These are phyloP conservation scores for Caenorhabditis drosophilae DNA, from an alignment of 2,888 invertebrate species.

Conservation along the genomic window DNA sequence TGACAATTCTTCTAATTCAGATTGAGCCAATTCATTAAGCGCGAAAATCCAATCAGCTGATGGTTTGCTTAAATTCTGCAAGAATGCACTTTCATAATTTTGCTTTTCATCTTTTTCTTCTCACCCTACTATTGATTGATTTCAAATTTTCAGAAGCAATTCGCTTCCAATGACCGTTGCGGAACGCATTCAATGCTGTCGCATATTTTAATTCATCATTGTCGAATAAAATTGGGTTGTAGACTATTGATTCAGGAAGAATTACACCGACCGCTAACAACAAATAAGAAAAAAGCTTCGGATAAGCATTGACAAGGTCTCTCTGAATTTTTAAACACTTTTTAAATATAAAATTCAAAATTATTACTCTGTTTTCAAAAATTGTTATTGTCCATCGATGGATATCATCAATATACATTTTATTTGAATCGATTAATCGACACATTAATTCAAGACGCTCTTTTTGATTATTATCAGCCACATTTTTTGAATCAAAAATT, in stretches of 20 bases:
- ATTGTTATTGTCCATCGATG: constrained; percentile 16
- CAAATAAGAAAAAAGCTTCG: constrained; percentile 19
- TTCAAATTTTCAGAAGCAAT: constrained; percentile 34
- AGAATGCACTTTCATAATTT: background rate
- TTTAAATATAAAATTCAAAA: background rate
- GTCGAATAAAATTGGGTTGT: constrained; percentile 4
- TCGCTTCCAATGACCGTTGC: constrained; percentile 50
- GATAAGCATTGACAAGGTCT: constrained; percentile 5
- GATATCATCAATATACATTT: constrained; percentile 13
- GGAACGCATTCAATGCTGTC: constrained; percentile 45
- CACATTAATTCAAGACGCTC: constrained; percentile 37
- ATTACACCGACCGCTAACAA: constrained; percentile 19
- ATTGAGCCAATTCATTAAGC: constrained; percentile 21
- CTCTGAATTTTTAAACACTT: background rate
- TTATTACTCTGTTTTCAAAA: constrained; percentile 1
- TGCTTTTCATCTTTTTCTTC: background rate
- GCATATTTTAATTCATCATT: constrained; percentile 17
- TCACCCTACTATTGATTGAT: constrained; percentile 12
- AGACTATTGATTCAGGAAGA: constrained; percentile 1
- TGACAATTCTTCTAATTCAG: constrained; percentile 9
- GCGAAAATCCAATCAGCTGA: constrained; percentile 30
- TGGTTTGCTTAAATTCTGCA: constrained; percentile 6
- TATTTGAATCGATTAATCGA: constrained; percentile 27
- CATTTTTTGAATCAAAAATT: constrained; percentile 7
- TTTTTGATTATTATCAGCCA: constrained; percentile 13